Evolutionary conservation across 1,140 invertebrate species (phyloP), one percentile per base, ranked within the genome.

Genomic region (Bombus waltoni): DNA sequence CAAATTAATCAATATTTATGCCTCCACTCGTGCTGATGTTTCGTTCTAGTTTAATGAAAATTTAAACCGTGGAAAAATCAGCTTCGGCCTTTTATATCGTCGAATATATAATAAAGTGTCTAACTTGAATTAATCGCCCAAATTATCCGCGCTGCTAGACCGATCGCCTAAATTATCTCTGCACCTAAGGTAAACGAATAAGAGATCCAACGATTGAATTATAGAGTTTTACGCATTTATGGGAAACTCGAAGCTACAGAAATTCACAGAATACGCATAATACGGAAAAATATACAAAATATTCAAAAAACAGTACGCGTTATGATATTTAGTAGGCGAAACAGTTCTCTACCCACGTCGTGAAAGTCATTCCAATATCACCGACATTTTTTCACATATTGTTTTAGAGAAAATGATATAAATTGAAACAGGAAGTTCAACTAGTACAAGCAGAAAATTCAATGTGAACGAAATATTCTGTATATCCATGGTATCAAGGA

Each of bases 1-100:
- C 2, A 40, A 47, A 84, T 72, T 72, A 59, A 80, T 79, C 22
- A 9, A 44, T 74, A 76, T 40, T 66, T 74, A 35, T 62, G 44
- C n/a, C 22, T 10, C 42, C 22, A 38, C 11, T 35, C n/a, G n/a
- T 35, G 62, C 62, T n/a, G 44, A 65, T 38, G 44, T 66, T 47
- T 32, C 22, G 18, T 47, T 47, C 38, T 18, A 22, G 10, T 47
- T 44, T 22, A 40, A 72, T 40, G 42, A 25, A 62, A 75, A 47
- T 66, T 38, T 38, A 44, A 47, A 62, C 28, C 35, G 10, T 35
- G 11, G n/a, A 22, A 25, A 38, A n/a, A 32, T 13, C 42, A 42
- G 10, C n/a, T 57, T 71, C 15, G 28, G 47, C 10, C 71, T 28
- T 35, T 38, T 32, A 32, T 13, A 6, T 25, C n/a, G 6, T 28